Evolutionary conservation across 2,113 vertebrate species (phyloP), one percentile per base, ranked within the genome.

Genomic region (Pollachius pollachius): DNA sequence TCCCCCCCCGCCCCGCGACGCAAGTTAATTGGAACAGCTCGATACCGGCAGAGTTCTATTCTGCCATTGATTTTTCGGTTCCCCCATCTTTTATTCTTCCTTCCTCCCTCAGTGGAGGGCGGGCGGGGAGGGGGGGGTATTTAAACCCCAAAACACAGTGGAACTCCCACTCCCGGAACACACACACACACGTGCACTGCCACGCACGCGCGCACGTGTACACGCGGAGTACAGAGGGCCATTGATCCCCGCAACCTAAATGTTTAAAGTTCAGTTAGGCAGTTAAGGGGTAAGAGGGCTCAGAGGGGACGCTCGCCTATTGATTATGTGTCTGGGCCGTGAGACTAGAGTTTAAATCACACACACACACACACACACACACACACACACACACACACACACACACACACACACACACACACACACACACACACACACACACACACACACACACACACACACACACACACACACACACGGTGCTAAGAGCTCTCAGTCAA

Each of bases 181-280:
- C 57, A 11, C 16, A 58, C 60, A 18, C 67, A 71, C 71, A 62
- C 18, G 30, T 65, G 67, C n/a, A 60, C 81, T 76, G 75, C 58
- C 80, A 57, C 27, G 4, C 68, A 64, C 70, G 15, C 12, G 12
- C 30, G 60, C 65, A 12, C 15, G 64, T 62, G 19, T 65, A 52
- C 52, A 63, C 64, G 89, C 67, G 64, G 72, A 81, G 86, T 71
- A 90, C 92, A 92, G 93, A 4, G 93, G 90, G 90, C 92, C 94
- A 96, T 97, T 95, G 96, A 97, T 96, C 94, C 94, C 89, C 69
- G 87, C 94, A 94, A 91, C 94, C 92, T 93, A 93, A 96, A 94
- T 92, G 91, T 95, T 97, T 96, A 95, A 95, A 97, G 95, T 97
- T 96, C 95, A 96, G 93, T 96, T 96, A 96, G 96, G 94, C 95